A percentile compares a stretch with the other conserved stretches of the same genome.
Evolutionary conservation across 2,113 vertebrate genomes (phyloP).

Genomic region (Thalassarche chlororhynchos): DNA sequence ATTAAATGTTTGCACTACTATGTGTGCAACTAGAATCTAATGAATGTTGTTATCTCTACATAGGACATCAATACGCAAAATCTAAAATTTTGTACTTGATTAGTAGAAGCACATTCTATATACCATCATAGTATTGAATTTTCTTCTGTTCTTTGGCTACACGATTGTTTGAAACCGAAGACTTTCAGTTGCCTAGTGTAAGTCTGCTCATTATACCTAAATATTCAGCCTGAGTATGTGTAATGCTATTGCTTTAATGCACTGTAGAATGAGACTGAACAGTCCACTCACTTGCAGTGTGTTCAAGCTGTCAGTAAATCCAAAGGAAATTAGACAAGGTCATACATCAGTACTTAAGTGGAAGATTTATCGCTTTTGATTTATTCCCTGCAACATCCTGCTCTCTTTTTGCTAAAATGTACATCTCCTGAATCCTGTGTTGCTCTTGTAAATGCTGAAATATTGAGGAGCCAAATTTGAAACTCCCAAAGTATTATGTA

Average conservation of each 20-base stretch:
- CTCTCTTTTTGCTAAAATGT: not conserved
- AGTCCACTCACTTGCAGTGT: not conserved
- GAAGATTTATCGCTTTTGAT: not conserved
- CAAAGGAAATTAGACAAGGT: conserved; percentile 16
- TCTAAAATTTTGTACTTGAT: not conserved
- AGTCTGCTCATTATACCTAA: not conserved
- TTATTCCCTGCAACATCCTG: not conserved
- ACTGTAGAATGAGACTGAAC: not conserved
- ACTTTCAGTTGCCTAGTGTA: not conserved
- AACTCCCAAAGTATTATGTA: not conserved
- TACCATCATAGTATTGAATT: not conserved
- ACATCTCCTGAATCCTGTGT: not conserved
- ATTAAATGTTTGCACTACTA: not conserved
- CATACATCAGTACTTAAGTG: not conserved
- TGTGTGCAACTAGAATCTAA: not conserved
- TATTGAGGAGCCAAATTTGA: not conserved
- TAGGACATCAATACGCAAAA: not conserved
- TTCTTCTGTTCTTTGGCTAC: not conserved
- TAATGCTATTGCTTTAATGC: not conserved
- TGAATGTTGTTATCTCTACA: not conserved
- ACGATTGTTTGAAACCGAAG: not conserved
- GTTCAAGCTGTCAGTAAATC: not conserved
- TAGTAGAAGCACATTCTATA: not conserved
- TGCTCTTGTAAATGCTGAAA: not conserved
- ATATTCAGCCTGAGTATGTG: not conserved